These are phyloP conservation scores for Autographa gamma DNA, from an alignment of 2,888 invertebrate genomes.

Conservation along the genomic window DNA sequence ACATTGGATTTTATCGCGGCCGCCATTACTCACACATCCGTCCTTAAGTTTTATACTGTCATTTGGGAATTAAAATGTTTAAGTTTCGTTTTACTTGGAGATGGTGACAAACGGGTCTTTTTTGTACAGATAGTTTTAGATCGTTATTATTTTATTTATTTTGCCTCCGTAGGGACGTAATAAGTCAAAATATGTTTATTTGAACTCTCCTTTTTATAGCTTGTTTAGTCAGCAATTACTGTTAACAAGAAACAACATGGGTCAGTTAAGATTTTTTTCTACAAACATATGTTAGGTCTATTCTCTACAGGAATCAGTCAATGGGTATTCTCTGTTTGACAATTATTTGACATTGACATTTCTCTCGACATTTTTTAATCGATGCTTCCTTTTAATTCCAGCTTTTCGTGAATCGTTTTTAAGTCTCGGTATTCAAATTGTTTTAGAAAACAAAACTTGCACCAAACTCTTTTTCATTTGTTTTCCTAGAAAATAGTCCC, in stretches of 20 bases:
- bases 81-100: slow-evolving; percentile 37
- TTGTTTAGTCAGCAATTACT: slow-evolving; percentile 26
- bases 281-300: not conserved
- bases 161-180: slow-evolving; percentile 42
- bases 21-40: slow-evolving; percentile 79
- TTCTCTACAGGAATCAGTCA: no score
- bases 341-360: no score
- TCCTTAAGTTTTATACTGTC: slow-evolving; percentile 69
- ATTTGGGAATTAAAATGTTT: slow-evolving; percentile 30
- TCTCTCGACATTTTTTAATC: no score
- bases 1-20: slow-evolving; percentile 76
- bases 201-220: slow-evolving; percentile 17
- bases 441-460: no score
- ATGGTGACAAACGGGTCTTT: slow-evolving; percentile 20
- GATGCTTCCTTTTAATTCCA: no score
- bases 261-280: not conserved
- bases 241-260: not conserved
- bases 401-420: no score
- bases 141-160: slow-evolving; percentile 34
- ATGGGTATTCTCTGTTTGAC: no score
- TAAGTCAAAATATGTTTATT: slow-evolving; percentile 28
- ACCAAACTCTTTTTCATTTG: no score
- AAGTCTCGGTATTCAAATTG: no score
- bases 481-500: no score
- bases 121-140: slow-evolving; percentile 54